A percentile compares a stretch with the other conserved stretches of the same genome.
Conservation (phyloP, 2,888 invertebrate species). For the Fissipunctia ypsillon region DNA sequence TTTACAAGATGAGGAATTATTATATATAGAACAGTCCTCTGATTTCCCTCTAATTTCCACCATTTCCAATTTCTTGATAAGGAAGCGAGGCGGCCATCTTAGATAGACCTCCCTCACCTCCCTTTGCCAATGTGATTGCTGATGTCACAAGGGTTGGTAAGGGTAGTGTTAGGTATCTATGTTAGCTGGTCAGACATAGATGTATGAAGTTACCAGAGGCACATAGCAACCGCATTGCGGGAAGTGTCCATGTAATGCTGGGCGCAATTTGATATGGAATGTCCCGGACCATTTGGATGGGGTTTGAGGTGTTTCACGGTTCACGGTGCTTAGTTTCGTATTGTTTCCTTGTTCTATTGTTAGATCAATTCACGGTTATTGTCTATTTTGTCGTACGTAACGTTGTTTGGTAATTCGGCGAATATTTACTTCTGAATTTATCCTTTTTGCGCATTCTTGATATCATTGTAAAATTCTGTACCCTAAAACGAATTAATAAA, state of each 20-base stretch:
- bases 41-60: constrained; percentile 75
- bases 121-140: constrained; percentile 3
- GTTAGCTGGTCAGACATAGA: constrained; percentile 49
- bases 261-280: constrained; percentile 66
- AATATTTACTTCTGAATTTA: constrained; percentile 6
- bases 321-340: constrained; percentile 54
- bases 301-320: constrained; percentile 56
- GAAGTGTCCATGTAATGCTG: constrained; percentile 61
- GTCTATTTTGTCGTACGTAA: constrained; percentile 15
- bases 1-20: constrained; percentile 24
- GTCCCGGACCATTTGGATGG: constrained; percentile 45
- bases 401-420: constrained; percentile 2
- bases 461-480: not conserved
- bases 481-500: not conserved
- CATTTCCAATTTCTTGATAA: constrained; percentile 71
- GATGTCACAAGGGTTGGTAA: constrained; percentile 7
- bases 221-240: constrained; percentile 75
- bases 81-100: constrained; percentile 64
- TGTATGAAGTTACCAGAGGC: constrained; percentile 68
- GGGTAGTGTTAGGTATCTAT: constrained; percentile 29
- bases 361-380: constrained; percentile 27
- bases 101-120: constrained; percentile 27
- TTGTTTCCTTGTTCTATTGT: constrained; percentile 57
- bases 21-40: constrained; percentile 65
- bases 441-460: not conserved